These are phyloP conservation scores for Crenichthys baileyi DNA, from an alignment of 2,797 vertebrate genomes.

Conservation along the genomic window DNA sequence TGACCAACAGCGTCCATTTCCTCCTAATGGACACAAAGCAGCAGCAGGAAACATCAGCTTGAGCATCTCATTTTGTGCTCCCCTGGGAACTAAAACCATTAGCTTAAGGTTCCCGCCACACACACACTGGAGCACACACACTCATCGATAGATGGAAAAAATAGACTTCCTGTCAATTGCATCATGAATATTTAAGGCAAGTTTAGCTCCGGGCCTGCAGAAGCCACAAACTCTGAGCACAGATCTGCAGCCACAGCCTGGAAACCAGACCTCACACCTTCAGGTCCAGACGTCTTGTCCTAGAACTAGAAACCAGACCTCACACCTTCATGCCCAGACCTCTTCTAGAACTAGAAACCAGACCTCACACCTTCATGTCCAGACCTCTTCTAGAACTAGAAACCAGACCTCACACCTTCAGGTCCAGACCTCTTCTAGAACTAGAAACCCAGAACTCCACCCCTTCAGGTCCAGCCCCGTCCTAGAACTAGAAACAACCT, in stretches of 20 bases:
- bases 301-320: neutral
- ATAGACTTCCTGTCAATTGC: constrained; percentile 40
- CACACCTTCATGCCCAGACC: neutral
- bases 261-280: neutral
- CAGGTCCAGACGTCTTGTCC: neutral
- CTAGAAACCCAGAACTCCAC: too few relatives aligned
- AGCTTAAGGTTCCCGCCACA: constrained; percentile 26
- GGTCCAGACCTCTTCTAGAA: too few relatives aligned
- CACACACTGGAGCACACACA: constrained; percentile 11
- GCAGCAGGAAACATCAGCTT: constrained; percentile 23
- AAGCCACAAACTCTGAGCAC: constrained; percentile 3
- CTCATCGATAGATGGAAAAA: constrained; percentile 37
- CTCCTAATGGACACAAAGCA: constrained; percentile 62
- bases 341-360: too few relatives aligned
- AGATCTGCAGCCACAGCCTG: neutral
- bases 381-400: too few relatives aligned
- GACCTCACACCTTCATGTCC: too few relatives aligned
- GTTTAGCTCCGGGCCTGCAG: constrained; percentile 3
- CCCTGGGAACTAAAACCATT: constrained; percentile 57
- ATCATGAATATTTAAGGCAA: constrained; percentile 48
- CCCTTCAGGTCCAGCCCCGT: too few relatives aligned
- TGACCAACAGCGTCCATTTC: constrained; percentile 57
- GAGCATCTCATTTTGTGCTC: constrained; percentile 33
- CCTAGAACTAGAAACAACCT: too few relatives aligned
- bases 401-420: too few relatives aligned